Conservation (phyloP, 2,797 vertebrate genomes). For the Champsocephalus gunnari region DNA sequence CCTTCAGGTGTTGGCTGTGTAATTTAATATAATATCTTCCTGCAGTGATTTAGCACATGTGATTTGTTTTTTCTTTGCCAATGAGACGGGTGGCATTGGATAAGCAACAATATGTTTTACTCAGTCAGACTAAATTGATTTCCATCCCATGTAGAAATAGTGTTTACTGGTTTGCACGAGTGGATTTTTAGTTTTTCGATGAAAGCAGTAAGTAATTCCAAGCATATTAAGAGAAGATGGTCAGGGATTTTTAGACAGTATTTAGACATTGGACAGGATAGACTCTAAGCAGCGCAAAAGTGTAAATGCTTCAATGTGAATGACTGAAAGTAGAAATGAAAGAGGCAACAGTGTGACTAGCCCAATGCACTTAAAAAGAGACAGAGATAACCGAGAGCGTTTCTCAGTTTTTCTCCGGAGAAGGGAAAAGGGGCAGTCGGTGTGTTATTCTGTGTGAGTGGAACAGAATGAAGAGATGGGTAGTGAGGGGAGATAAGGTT, state of each 20-base stretch:
- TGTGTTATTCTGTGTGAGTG: slow-evolving; percentile 56
- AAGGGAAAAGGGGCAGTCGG: slow-evolving; percentile 46
- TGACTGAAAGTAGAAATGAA: slow-evolving; percentile 53
- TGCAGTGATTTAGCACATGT: neutral
- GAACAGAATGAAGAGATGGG: slow-evolving; percentile 69
- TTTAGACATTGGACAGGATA: slow-evolving; percentile 1
- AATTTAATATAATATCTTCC: slow-evolving; percentile 12
- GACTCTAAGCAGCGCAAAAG: slow-evolving; percentile 19
- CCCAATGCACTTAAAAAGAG: slow-evolving; percentile 48
- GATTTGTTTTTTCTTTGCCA: slow-evolving; percentile 16
- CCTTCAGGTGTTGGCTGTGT: neutral
- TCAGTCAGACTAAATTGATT: slow-evolving; percentile 16
- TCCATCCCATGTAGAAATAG: slow-evolving; percentile 15
- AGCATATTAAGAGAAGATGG: slow-evolving; percentile 13
- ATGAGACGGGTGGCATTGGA: neutral
- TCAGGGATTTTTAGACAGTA: slow-evolving; percentile 3
- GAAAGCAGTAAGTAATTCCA: neutral
- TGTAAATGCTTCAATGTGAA: slow-evolving; percentile 33
- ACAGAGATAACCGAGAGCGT: slow-evolving; percentile 41
- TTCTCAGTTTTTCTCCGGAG: slow-evolving; percentile 56
- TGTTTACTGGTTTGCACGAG: slow-evolving; percentile 4
- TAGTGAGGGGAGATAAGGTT: slow-evolving; percentile 78
- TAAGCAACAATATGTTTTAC: slow-evolving; percentile 21
- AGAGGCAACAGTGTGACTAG: slow-evolving; percentile 46
- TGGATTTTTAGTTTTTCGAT: slow-evolving; percentile 18